Percentiles rank a stretch among this genome's conserved stretches.
Conservation (phyloP, 2,888 invertebrate genomes). For the Epiblema foenella region DNA sequence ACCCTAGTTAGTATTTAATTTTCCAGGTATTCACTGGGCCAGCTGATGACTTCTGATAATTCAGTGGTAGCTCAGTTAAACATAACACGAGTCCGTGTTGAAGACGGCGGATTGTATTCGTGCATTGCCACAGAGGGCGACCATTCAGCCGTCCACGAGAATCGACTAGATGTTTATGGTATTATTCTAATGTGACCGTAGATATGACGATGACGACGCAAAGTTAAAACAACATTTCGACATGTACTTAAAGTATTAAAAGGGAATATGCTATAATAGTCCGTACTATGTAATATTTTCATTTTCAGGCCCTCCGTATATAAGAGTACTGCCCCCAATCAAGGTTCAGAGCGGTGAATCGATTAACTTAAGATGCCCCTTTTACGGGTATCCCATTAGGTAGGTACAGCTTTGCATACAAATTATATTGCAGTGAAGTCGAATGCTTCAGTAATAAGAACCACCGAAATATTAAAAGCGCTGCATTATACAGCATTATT, state of each 20-base stretch:
- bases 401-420: slow-evolving; percentile 51
- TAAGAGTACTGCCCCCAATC: slow-evolving; percentile 88
- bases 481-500: slow-evolving; percentile 45
- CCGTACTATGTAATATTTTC: not conserved
- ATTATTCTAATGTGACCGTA: not conserved
- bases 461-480: no score
- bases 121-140: slow-evolving; percentile 83
- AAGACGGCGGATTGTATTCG: slow-evolving; percentile 87
- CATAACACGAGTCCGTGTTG: slow-evolving; percentile 82
- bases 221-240: no score
- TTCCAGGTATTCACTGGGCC: slow-evolving; percentile 75
- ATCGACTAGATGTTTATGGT: slow-evolving; percentile 84
- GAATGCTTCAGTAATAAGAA: no score
- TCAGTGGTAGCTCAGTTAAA: slow-evolving; percentile 80
- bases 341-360: slow-evolving; percentile 92
- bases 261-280: not conserved
- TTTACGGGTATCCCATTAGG: slow-evolving; percentile 94
- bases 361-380: slow-evolving; percentile 91
- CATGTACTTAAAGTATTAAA: no score
- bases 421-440: no score
- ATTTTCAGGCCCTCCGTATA: slow-evolving; percentile 89
- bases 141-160: slow-evolving; percentile 68
- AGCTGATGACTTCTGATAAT: slow-evolving; percentile 78
- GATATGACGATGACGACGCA: no score
- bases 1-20: not conserved